These are phyloP conservation scores for Cephus runcator DNA, from an alignment of 2,888 invertebrate genomes.

Conservation along the genomic window DNA sequence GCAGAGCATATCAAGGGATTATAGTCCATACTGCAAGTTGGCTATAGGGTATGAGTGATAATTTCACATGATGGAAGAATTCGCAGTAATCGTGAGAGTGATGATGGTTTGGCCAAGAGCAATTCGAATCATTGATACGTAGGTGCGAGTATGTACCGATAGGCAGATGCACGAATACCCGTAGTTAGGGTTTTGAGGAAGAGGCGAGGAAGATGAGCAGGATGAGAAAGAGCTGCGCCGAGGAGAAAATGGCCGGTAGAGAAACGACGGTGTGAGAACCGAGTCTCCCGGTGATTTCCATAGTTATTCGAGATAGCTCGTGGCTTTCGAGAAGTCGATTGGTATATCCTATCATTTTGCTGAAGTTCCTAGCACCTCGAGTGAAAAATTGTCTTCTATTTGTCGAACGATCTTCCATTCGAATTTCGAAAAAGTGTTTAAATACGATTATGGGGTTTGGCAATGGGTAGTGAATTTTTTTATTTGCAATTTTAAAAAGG, in stretches of 20 bases:
- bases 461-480: not conserved
- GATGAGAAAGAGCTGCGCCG: conserved; percentile 23
- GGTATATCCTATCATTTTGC: conserved; percentile 46
- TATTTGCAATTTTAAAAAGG: not conserved
- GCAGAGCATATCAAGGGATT: not conserved
- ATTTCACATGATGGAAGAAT: not conserved
- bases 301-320: conserved; percentile 56
- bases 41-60: not conserved
- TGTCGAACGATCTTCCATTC: no score
- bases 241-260: conserved; percentile 19
- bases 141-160: not conserved
- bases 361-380: not conserved
- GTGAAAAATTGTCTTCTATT: not conserved
- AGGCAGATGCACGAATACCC: not conserved
- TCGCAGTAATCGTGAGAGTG: not conserved
- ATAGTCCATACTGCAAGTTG: not conserved
- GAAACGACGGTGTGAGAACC: conserved; percentile 54
- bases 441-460: no score
- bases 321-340: conserved; percentile 28
- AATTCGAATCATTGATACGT: not conserved
- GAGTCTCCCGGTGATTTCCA: conserved; percentile 55
- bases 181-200: not conserved
- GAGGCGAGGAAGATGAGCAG: not conserved
- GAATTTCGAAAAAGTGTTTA: no score
- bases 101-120: not conserved